These are phyloP conservation scores for Smittia aterrima DNA, from an alignment of 2,888 invertebrate genomes.

Conservation along the genomic window DNA sequence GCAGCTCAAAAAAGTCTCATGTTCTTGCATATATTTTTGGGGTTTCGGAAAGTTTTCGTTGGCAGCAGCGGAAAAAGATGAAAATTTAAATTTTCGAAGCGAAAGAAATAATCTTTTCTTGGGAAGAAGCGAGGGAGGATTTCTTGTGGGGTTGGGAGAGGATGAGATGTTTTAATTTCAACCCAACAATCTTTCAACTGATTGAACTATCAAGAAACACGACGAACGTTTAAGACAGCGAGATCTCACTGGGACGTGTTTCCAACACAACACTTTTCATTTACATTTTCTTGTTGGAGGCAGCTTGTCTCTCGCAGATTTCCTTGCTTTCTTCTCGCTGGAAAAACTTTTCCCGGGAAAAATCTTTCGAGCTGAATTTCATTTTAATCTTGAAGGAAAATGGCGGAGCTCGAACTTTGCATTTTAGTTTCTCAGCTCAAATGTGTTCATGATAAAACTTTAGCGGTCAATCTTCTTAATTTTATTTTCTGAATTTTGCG, in stretches of 20 bases:
- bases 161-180: not conserved
- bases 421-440: too few relatives aligned
- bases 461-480: too few relatives aligned
- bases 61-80: not conserved
- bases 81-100: not conserved
- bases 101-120: constrained; percentile 11
- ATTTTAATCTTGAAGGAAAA: too few relatives aligned
- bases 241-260: not conserved
- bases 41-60: not conserved
- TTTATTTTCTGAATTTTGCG: too few relatives aligned
- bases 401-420: too few relatives aligned
- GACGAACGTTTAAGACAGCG: not conserved
- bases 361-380: not conserved
- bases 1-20: not conserved
- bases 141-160: not conserved
- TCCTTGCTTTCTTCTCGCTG: not conserved
- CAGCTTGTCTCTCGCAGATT: not conserved
- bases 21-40: constrained; percentile 1
- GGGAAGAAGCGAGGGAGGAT: not conserved
- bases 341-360: not conserved
- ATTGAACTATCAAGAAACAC: not conserved
- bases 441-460: too few relatives aligned
- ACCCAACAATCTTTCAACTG: not conserved
- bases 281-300: not conserved
- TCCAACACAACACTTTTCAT: not conserved